phyloP scores from a whole-genome alignment of 2,888 invertebrate genomes.

The Megamerina dolium region DNA sequence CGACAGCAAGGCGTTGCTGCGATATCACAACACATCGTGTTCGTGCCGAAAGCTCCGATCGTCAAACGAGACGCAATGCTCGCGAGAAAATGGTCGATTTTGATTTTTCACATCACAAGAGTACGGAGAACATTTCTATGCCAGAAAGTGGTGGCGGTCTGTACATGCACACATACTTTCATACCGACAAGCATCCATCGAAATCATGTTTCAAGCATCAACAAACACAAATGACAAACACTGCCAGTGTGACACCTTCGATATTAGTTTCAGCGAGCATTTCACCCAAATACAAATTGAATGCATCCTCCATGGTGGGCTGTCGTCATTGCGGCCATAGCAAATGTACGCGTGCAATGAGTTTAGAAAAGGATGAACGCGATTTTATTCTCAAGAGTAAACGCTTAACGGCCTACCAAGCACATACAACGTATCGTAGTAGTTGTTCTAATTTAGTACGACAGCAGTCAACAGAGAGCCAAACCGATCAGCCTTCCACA shows the following conservation, averaged over 20 bases:
- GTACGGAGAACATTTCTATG: slow-evolving; percentile 42
- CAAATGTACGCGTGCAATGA: slow-evolving; percentile 44
- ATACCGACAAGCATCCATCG: slow-evolving; percentile 29
- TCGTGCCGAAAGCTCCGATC: slow-evolving; percentile 45
- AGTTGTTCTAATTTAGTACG: slow-evolving; percentile 45
- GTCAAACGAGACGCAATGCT: slow-evolving; percentile 32
- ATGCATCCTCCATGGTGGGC: slow-evolving; percentile 18
- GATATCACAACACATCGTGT: slow-evolving; percentile 26
- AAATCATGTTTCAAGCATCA: slow-evolving; percentile 49
- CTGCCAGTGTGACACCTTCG: slow-evolving; percentile 26
- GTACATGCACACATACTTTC: slow-evolving; percentile 20
- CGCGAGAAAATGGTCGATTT: slow-evolving; percentile 50
- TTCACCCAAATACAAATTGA: slow-evolving; percentile 31
- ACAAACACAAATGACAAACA: slow-evolving; percentile 30
- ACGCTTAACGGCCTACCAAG: slow-evolving; percentile 12
- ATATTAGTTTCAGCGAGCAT: slow-evolving; percentile 13
- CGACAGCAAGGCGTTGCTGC: slow-evolving; percentile 16
- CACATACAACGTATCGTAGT: slow-evolving; percentile 28
- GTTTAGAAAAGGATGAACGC: slow-evolving; percentile 40
- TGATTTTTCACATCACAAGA: slow-evolving; percentile 50
- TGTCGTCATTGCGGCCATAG: slow-evolving; percentile 46
- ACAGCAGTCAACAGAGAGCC: slow-evolving; percentile 41
- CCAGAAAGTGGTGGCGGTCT: slow-evolving; percentile 19
- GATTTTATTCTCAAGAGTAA: slow-evolving; percentile 14
- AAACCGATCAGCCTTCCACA: slow-evolving; percentile 23